These are phyloP conservation scores for human (Homo sapiens) DNA, from an alignment of 2,113 vertebrate species.

Conservation along the genomic window GRCh38 chr3:27316001-27316500, in stretches of 20 bases:
- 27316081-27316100: neutral
- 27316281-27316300: neutral
- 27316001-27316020: neutral
- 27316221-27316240: neutral
- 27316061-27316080: neutral
- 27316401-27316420: neutral
- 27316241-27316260: fast-evolving
- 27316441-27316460: neutral
- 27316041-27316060: neutral
- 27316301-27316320: neutral
- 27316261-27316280: too few species aligned
- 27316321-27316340: neutral
- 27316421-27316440: neutral
- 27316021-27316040: neutral
- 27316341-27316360: neutral
- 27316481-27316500: too few species aligned
- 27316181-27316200: neutral
- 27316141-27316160: neutral
- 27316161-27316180: neutral
- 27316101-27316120: neutral
- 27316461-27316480: neutral
- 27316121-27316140: neutral
- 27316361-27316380: neutral
- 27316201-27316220: neutral
- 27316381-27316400: neutral